phyloP scores from a whole-genome alignment of 1,140 invertebrate species.

The Leptinotarsa defecta region DNA sequence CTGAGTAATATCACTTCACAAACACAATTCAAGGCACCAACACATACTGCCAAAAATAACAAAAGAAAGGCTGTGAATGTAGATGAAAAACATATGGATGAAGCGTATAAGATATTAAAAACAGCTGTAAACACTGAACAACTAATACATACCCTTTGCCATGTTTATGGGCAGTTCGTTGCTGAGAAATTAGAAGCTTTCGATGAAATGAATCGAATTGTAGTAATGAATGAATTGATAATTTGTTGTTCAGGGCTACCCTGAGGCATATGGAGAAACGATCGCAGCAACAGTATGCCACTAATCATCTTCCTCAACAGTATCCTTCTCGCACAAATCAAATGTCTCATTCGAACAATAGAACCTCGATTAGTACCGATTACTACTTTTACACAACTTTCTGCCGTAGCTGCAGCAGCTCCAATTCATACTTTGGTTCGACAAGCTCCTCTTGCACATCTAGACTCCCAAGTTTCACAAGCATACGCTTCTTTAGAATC shows the following conservation, averaged over 20 bases:
- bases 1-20: not conserved
- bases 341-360: too few relatives aligned
- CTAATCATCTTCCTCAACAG: too few relatives aligned
- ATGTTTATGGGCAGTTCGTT: not conserved
- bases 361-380: not conserved
- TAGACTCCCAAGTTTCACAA: constrained; percentile 3
- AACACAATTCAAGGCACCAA: constrained; percentile 14
- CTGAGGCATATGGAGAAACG: too few relatives aligned
- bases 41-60: not conserved
- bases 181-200: not conserved
- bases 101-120: constrained; percentile 12
- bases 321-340: too few relatives aligned
- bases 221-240: not conserved
- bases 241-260: not conserved
- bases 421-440: not conserved
- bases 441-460: too few relatives aligned
- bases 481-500: constrained; percentile 11
- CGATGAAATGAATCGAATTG: not conserved
- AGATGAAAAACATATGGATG: constrained; percentile 13
- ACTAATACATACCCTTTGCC: not conserved
- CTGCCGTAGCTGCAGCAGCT: not conserved
- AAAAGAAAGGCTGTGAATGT: constrained; percentile 1
- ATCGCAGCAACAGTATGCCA: too few relatives aligned
- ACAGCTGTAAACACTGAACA: constrained; percentile 10
- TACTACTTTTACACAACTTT: constrained; percentile 4